phyloP scores from a whole-genome alignment of 2,113 vertebrate genomes.

The Cavia porcellus region DNA sequence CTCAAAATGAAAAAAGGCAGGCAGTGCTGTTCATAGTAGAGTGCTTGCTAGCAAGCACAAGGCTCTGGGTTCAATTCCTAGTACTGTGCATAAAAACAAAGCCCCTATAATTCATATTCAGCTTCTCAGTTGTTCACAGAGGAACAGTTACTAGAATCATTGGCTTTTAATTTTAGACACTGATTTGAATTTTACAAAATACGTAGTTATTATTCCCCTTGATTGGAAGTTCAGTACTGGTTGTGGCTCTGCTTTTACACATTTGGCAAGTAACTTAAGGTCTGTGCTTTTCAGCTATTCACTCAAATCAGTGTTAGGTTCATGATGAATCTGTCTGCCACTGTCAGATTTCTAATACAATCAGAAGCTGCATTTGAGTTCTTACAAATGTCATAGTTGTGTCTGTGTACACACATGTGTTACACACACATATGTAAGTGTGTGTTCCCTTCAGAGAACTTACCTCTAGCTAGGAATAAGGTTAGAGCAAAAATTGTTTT shows the following conservation, averaged over 20 bases:
- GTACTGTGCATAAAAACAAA: neutral
- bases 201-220: neutral
- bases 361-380: neutral
- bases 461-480: neutral
- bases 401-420: neutral
- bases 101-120: neutral
- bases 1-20: neutral
- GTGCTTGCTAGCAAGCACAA: neutral
- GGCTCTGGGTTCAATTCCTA: neutral
- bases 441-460: neutral
- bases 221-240: neutral
- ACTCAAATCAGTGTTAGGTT: neutral
- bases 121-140: neutral
- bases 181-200: constrained; percentile 12
- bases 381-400: neutral
- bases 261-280: neutral
- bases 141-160: neutral
- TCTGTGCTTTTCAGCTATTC: neutral
- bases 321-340: neutral
- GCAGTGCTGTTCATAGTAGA: neutral
- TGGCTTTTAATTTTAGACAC: constrained; percentile 30
- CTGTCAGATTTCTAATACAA: constrained; percentile 40
- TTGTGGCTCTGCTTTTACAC: neutral
- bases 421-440: neutral
- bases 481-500: constrained; percentile 18